Evolutionary conservation across 2,113 vertebrate genomes (phyloP).

Genomic region (Muscicapa adusta): DNA sequence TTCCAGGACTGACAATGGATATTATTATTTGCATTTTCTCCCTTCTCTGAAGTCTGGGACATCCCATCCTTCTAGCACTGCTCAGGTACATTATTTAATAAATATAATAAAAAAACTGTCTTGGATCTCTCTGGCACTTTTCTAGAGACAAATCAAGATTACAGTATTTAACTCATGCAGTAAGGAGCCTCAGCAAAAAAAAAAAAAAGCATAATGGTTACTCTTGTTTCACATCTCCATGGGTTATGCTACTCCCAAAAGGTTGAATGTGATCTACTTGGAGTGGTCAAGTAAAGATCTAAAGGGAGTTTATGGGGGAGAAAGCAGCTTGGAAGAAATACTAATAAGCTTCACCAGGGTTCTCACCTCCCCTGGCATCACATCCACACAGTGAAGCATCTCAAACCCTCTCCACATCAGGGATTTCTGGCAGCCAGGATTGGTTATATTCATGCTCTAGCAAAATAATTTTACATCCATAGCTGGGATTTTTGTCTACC

Average conservation of each 20-base stretch:
- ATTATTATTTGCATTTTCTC: neutral
- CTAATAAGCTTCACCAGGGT: neutral
- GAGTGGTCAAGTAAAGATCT: neutral
- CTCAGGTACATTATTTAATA: neutral
- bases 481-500: neutral
- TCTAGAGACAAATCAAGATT: neutral
- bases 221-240: neutral
- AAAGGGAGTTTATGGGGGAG: neutral
- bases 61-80: neutral
- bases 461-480: neutral
- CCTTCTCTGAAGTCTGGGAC: neutral
- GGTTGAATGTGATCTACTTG: neutral
- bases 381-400: rapidly evolving
- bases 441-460: neutral
- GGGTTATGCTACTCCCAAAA: neutral
- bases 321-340: neutral
- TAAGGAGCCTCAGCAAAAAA: neutral
- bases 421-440: neutral
- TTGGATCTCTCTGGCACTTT: neutral
- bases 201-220: neutral
- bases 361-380: neutral
- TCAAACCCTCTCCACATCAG: neutral
- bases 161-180: neutral
- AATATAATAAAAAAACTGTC: neutral
- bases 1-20: neutral